A percentile compares a stretch with the other conserved stretches of the same genome.
Evolutionary conservation across 2,113 vertebrate species (phyloP).

Genomic region (Australoheros scitulus): DNA sequence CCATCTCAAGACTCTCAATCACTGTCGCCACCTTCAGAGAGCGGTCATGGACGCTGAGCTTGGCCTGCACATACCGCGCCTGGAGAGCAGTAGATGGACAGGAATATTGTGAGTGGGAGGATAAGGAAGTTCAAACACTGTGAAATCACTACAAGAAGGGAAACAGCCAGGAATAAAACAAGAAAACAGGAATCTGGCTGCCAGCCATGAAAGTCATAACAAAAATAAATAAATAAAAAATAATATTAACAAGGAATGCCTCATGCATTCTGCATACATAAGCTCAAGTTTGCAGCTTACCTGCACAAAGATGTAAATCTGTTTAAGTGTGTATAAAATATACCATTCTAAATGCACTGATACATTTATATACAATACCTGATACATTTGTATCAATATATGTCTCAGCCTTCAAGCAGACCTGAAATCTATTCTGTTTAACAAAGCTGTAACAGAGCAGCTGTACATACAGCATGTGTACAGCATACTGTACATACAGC

Average conservation of each 20-base stretch:
- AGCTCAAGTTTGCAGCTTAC: background rate
- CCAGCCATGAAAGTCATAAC: slow-evolving; percentile 1
- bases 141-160: background rate
- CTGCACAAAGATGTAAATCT: background rate
- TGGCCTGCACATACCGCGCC: slow-evolving; percentile 94
- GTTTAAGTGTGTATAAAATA: background rate
- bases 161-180: background rate
- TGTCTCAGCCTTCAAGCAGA: background rate
- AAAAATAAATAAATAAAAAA: background rate
- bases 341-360: background rate
- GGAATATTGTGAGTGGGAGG: background rate
- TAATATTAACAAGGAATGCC: background rate
- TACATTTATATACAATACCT: background rate
- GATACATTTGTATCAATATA: background rate
- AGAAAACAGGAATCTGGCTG: slow-evolving; percentile 2
- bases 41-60: slow-evolving; percentile 95
- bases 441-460: background rate
- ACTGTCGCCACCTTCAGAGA: slow-evolving; percentile 97
- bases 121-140: background rate
- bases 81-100: slow-evolving; percentile 50
- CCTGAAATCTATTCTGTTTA: background rate
- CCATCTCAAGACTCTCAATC: slow-evolving; percentile 98
- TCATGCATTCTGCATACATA: background rate
- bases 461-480: background rate
- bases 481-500: too few relatives aligned